Evolutionary conservation across 2,888 invertebrate species (phyloP), one percentile per base, ranked within the genome.

Genomic region (Pelosia muscerda): DNA sequence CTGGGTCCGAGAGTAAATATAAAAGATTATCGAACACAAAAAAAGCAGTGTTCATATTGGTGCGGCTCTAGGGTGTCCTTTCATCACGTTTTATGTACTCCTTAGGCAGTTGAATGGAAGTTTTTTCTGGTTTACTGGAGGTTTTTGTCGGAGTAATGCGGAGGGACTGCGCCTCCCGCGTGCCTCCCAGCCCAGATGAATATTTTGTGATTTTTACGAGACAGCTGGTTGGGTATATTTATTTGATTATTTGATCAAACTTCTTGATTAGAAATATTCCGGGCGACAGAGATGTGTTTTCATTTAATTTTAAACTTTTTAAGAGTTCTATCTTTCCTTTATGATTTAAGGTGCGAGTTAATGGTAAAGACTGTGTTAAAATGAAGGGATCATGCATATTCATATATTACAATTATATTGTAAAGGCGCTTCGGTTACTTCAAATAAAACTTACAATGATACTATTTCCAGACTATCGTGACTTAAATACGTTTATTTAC

Each of bases 71-170:
- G 84, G 85, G 82, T 83, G 83, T 81, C 85, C 82, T 86, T 88
- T 88, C 85, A 85, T 85, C 85, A 83, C 85, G 82, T 85, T 88
- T 87, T 87, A 86, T 86, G 84, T 87, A 85, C 84, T 86, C 78
- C 81, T 86, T 79, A 82, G 85, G 83, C 77, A 82, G 83, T 83
- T 85, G 83, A 88, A 89, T 85, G 78, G 83, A 86, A 86, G 76
- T 87, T 90, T 88, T 89, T 88, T 85, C 83, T 87, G 84, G 83
- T 85, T 85, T 85, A 85, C 79, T 81, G 79, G 72, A 82, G 85
- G 81, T 86, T 86, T 86, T 84, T 84, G 81, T 83, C 76, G 79
- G 73, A 78, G 79, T 79, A 81, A 82, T 82, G 76, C 78, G 66
- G 70, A 77, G 77, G 78, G 78, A 74, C 71, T 76, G 64, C 65